Base-by-base conservation (phyloP, 2,797 vertebrate genomes). In the Orientallactaga sibirica region DNA sequence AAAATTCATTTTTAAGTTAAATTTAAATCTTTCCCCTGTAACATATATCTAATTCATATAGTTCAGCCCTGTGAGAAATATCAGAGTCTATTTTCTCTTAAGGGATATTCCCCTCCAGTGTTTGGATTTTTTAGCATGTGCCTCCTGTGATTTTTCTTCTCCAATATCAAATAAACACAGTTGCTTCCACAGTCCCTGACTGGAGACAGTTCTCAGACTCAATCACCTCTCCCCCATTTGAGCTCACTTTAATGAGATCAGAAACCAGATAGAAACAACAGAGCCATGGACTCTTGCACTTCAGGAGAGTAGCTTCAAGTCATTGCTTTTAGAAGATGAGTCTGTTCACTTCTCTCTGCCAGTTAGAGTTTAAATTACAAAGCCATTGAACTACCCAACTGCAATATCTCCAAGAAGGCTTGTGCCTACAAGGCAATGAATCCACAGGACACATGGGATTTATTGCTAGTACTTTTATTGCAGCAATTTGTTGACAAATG, bases 401-500 rank as follows among this genome's bases (percentile, higher is more conserved):
- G 80, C 79, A 80, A 12, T 90, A 92, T 76, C 76, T 96, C 76
- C 62, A 12, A 77, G 80, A 78, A 93, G 58, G 73, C 78, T 77
- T 6, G 12, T 66, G 81, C 92, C 86, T 70, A 66, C 86, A 90
- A 94, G 84, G 88, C 79, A 90, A 91, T 88, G 83, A 95, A 86
- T 95, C 88, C 12, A 58, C 20, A 94, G 68, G 14, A 41, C 93
- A 92, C 68, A 22, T 73, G 18, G 43, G 82, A 43, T 93, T 97
- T 96, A 90, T 96, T 96, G 83, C 58, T 48, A 81, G 70, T 4
- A 92, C 67, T 95, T 94, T 27, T 90, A 94, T 91, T 91, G 43
- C 66, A 91, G 92, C 78, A 24, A 91, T 96, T 95, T 95, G 95
- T 96, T 96, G 86, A 97, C 95, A 97, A 95, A 93, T 88, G 84